These are phyloP conservation scores for Conus canariensis DNA, from an alignment of 2,888 invertebrate species.

Conservation along the genomic window DNA sequence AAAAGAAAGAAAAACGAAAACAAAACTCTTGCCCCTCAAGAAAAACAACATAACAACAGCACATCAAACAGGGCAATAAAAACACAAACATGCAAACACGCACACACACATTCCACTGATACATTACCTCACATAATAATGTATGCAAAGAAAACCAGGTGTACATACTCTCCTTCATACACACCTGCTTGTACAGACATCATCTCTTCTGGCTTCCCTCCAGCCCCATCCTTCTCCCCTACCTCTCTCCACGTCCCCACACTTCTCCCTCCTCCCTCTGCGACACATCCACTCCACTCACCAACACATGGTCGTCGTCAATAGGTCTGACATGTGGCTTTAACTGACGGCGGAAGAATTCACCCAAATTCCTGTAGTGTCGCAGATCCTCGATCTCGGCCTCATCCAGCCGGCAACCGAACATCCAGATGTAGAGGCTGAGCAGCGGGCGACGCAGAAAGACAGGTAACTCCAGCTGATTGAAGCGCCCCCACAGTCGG, in stretches of 20 bases:
- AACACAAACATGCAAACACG: too few relatives aligned
- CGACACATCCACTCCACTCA: constrained; percentile 78
- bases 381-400: constrained; percentile 88
- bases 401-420: constrained; percentile 92
- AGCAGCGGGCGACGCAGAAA: constrained; percentile 86
- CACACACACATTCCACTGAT: too few relatives aligned
- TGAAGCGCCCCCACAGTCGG: constrained; percentile 93
- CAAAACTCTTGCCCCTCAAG: too few relatives aligned
- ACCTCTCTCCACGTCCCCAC: not conserved
- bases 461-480: constrained; percentile 87
- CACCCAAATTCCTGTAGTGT: constrained; percentile 89
- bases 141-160: too few relatives aligned
- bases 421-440: constrained; percentile 84
- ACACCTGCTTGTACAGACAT: too few relatives aligned
- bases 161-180: too few relatives aligned
- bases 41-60: too few relatives aligned
- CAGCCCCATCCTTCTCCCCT: not conserved
- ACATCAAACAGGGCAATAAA: too few relatives aligned
- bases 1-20: too few relatives aligned
- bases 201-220: not conserved
- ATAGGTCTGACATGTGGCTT: constrained; percentile 89
- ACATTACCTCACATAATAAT: too few relatives aligned
- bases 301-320: constrained; percentile 84
- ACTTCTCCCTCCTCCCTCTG: not conserved
- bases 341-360: constrained; percentile 92